Conservation (phyloP, 2,113 vertebrate genomes). For the Pachypanchax playfairii region DNA sequence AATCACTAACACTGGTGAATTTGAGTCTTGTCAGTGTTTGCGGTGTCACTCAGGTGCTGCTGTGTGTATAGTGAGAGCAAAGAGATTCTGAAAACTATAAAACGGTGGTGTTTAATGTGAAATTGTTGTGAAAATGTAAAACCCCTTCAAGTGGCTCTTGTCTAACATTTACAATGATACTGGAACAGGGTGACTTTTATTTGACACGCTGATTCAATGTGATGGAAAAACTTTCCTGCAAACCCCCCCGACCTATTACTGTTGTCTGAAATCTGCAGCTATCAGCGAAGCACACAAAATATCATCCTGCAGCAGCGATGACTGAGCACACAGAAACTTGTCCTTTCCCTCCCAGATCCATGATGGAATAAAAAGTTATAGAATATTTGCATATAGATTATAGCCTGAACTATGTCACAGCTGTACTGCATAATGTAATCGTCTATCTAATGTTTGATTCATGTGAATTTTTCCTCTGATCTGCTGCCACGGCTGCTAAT, state of each 20-base stretch:
- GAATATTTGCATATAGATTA: constrained; percentile 71
- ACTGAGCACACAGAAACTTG: constrained; percentile 28
- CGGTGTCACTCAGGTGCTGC: constrained; percentile 8
- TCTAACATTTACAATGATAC: constrained; percentile 47
- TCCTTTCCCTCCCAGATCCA: constrained; percentile 44
- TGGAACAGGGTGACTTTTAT: constrained; percentile 1
- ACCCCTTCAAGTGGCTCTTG: constrained; percentile 35
- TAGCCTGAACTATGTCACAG: constrained; percentile 50
- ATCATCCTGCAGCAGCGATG: constrained; percentile 19
- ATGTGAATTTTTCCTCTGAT: constrained; percentile 48
- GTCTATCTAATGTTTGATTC: constrained; percentile 42
- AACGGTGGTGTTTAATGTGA: constrained; percentile 42
- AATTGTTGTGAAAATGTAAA: constrained; percentile 40
- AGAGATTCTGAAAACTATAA: constrained; percentile 16
- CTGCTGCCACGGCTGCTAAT: constrained; percentile 46
- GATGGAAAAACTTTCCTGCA: constrained; percentile 1
- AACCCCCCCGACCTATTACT: neutral
- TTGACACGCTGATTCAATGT: constrained; percentile 9
- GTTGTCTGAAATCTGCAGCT: constrained; percentile 23
- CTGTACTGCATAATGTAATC: constrained; percentile 39
- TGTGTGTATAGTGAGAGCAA: constrained; percentile 17
- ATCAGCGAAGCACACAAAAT: constrained; percentile 2
- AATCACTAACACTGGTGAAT: constrained; percentile 42
- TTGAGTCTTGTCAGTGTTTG: constrained; percentile 17
- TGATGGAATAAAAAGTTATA: constrained; percentile 24